Percentiles rank a stretch among this genome's conserved stretches.
Conservation (phyloP, 2,888 invertebrate species). For the Drosophila atroscutellata region DNA sequence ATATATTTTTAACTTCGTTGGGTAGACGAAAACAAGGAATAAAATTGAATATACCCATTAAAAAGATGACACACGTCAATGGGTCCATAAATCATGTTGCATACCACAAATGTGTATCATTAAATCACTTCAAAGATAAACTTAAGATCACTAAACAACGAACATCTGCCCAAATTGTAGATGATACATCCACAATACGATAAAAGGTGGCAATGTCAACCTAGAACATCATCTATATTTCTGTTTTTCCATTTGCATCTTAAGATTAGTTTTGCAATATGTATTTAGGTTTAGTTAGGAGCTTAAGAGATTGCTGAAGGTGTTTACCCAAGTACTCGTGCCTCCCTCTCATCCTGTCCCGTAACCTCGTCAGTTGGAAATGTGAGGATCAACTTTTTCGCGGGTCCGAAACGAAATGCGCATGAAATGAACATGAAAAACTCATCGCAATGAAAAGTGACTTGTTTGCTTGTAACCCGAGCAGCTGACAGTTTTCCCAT, state of each 20-base stretch:
- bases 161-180: not conserved
- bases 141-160: not conserved
- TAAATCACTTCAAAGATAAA: not conserved
- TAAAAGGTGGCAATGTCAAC: not conserved
- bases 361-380: not conserved
- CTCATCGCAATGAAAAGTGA: constrained; percentile 14
- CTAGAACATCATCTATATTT: not conserved
- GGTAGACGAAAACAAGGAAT: not conserved
- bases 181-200: not conserved
- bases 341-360: not conserved
- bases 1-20: not conserved
- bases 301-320: not conserved
- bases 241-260: not conserved
- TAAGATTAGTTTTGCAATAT: not conserved
- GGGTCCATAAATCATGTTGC: not conserved
- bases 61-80: not conserved
- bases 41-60: not conserved
- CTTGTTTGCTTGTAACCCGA: not conserved
- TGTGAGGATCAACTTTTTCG: constrained; percentile 8
- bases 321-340: not conserved
- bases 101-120: not conserved
- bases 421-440: constrained; percentile 38
- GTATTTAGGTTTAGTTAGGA: not conserved
- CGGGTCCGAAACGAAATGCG: constrained; percentile 12
- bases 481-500: constrained; percentile 13